Base-by-base conservation (phyloP, 2,888 invertebrate species). In the Mactromeris polynyma region DNA sequence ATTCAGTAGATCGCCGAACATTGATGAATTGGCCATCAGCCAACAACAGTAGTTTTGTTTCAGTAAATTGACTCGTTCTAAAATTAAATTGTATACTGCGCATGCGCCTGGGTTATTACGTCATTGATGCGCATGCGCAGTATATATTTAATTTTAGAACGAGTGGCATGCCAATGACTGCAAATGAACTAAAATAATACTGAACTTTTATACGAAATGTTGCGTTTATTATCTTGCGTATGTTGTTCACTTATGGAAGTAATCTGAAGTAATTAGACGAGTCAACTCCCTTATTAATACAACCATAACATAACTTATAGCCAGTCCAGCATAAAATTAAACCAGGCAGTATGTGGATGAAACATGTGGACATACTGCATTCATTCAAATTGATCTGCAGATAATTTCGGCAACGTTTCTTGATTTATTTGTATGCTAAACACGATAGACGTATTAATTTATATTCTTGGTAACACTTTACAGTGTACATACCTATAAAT, bases 81-180 rank as follows among this genome's bases (percentile, higher is more conserved):
- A 73, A 73, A 73, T 33, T 0, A 33, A 11, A 31, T 31, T 14
- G 19, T 19, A 0, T 11, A 33, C 17, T 73, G 73, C 1, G 17
- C 33, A 73, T 73, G 73, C 17, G 73, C 19, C 73, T 73, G n/a
- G n/a, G 54, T 54, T 58, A n/a, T 58, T 58, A 26, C n/a, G n/a
- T 9, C 2, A 58, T 58, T 1, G n/a, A 21, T 58, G 2, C 58
- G 21, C 58, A 2, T n/a, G n/a, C n/a, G n/a, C n/a, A n/a, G n/a
- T n/a, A n/a, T n/a, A n/a, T n/a, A n/a, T n/a, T n/a, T n/a, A n/a
- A n/a, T n/a, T n/a, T n/a, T n/a, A n/a, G 4, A 26, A 7, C 21
- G 26, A 1, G 9, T 58, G 21, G 7, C 4, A 6, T 9, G 58
- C 58, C 4, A 21, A 58, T 58, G 58, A 2, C 58, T 58, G 58